These are phyloP conservation scores for Tympanuchus pallidicinctus DNA, from an alignment of 2,113 vertebrate species.

Conservation along the genomic window DNA sequence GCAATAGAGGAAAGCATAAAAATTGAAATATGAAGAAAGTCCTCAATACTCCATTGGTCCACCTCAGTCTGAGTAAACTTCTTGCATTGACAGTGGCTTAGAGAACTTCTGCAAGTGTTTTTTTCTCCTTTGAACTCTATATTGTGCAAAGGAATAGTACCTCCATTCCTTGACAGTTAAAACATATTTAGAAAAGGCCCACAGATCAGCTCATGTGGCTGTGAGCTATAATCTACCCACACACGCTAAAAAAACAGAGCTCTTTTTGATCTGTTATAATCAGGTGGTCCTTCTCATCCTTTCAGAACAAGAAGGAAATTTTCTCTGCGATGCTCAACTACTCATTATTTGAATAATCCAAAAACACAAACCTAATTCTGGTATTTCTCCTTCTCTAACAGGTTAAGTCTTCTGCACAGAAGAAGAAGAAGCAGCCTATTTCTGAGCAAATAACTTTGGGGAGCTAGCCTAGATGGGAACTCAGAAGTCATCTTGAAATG, in stretches of 20 bases:
- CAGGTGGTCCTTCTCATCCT: not conserved
- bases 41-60: not conserved
- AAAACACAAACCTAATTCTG: not conserved
- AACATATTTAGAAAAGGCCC: conserved; percentile 36
- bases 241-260: not conserved
- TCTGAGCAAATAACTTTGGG: not conserved
- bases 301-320: not conserved
- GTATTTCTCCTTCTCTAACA: not conserved
- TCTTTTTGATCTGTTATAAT: not conserved
- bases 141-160: not conserved
- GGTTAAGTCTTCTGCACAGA: not conserved
- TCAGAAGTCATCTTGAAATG: not conserved
- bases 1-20: not conserved
- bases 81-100: not conserved
- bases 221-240: conserved; percentile 13
- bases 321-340: not conserved
- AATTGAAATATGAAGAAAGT: not conserved
- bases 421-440: not conserved
- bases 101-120: not conserved
- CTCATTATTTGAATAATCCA: not conserved
- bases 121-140: not conserved
- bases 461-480: not conserved
- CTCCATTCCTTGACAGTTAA: not conserved
- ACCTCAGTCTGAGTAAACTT: not conserved
- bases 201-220: conserved; percentile 13